These are phyloP conservation scores for Somateria mollissima DNA, from an alignment of 2,797 vertebrate species.

Conservation along the genomic window DNA sequence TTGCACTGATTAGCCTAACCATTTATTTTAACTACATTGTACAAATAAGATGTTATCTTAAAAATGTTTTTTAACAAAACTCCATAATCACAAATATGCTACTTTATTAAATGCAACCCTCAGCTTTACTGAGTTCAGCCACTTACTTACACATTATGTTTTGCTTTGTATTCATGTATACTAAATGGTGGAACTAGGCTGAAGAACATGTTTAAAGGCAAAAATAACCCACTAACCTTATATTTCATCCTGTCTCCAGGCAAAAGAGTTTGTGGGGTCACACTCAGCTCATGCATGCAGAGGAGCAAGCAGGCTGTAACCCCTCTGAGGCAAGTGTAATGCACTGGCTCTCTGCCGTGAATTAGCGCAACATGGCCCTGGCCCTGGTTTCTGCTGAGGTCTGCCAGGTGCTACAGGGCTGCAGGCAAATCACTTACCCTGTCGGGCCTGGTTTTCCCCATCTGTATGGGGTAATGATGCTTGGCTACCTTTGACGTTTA, in stretches of 20 bases:
- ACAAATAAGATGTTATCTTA: constrained; percentile 71
- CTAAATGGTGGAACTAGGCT: background rate
- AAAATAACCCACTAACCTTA: background rate
- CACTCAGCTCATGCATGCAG: background rate
- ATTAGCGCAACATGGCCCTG: background rate
- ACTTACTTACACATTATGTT: background rate
- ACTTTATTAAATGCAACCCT: constrained; percentile 44
- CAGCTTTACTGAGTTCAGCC: constrained; percentile 53
- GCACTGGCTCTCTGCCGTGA: background rate
- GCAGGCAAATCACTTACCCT: constrained; percentile 57
- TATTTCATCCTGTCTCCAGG: constrained; percentile 24
- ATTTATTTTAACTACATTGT: constrained; percentile 59
- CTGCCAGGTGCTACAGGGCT: constrained; percentile 41
- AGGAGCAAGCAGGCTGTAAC: background rate
- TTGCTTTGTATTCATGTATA: background rate
- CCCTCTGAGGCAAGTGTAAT: background rate
- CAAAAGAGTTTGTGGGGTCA: background rate
- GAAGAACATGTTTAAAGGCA: background rate
- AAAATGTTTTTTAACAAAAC: constrained; percentile 57
- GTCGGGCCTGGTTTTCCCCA: constrained; percentile 50
- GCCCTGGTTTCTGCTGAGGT: constrained; percentile 44
- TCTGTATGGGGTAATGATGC: constrained; percentile 39
- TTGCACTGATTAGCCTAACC: constrained; percentile 36
- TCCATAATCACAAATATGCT: constrained; percentile 58
- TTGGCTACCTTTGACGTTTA: constrained; percentile 14